Conservation (phyloP, 2,113 vertebrate genomes). For the Meleagris gallopavo region DNA sequence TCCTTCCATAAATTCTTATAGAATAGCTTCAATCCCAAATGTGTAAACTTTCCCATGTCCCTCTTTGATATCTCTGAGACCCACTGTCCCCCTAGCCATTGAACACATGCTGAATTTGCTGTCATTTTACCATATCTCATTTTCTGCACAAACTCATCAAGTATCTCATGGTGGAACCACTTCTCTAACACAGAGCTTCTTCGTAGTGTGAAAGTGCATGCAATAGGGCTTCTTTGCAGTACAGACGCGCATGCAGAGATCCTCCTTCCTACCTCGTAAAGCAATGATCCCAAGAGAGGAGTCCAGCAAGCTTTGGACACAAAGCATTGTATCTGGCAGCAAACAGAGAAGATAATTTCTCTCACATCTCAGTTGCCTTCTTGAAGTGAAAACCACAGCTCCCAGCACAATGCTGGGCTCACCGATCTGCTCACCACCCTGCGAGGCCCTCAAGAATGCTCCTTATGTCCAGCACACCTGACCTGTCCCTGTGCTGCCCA, state of each 20-base stretch:
- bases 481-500: neutral
- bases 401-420: neutral
- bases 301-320: neutral
- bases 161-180: neutral
- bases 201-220: neutral
- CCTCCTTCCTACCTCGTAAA: neutral
- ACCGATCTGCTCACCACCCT: neutral
- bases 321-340: neutral
- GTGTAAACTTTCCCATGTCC: neutral
- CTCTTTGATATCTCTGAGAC: neutral
- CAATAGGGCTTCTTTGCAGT: too few species aligned
- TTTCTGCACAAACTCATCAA: neutral
- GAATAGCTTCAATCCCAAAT: neutral
- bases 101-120: neutral
- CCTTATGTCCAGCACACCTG: neutral
- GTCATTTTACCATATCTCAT: neutral
- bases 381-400: neutral
- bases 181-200: neutral
- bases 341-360: neutral
- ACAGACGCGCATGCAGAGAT: too few species aligned
- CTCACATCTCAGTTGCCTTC: neutral
- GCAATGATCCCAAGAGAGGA: neutral
- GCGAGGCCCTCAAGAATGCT: neutral
- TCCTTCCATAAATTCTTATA: neutral
- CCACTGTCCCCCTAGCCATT: neutral